Percentiles rank a stretch among this genome's conserved stretches.
Conservation (phyloP, 2,888 invertebrate species). For the Periphyllus acericola region DNA sequence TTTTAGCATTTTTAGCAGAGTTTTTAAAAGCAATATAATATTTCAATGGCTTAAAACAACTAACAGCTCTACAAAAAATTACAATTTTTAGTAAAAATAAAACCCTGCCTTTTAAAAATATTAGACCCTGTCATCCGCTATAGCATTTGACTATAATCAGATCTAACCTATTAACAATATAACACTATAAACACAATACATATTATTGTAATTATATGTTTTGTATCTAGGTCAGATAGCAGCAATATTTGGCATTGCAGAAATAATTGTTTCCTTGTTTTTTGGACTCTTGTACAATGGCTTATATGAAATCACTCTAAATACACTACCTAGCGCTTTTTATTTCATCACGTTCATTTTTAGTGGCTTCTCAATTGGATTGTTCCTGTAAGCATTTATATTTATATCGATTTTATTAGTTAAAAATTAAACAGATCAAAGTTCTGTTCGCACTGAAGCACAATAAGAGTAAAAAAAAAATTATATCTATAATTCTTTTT, state of each 20-base stretch:
- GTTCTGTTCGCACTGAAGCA: background rate
- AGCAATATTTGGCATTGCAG: constrained; percentile 84
- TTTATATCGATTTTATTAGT: background rate
- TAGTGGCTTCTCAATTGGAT: constrained; percentile 77
- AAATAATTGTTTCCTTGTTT: constrained; percentile 84
- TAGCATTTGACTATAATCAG: too few species aligned
- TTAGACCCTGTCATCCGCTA: too few species aligned
- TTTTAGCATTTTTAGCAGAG: too few species aligned
- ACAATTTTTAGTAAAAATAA: too few species aligned
- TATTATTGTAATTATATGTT: background rate
- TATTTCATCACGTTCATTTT: constrained; percentile 77
- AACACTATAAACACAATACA: too few species aligned
- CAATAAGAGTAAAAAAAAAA: too few species aligned
- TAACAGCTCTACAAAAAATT: too few species aligned
- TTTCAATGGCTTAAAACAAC: too few species aligned
- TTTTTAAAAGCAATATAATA: too few species aligned
- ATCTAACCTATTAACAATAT: too few species aligned
- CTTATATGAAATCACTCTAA: constrained; percentile 76
- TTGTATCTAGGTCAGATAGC: constrained; percentile 78
- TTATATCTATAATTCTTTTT: background rate
- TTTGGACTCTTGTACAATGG: constrained; percentile 87
- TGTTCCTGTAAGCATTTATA: constrained; percentile 71
- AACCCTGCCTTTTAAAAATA: too few species aligned
- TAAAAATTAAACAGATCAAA: background rate
- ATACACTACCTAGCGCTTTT: constrained; percentile 78